Percentiles rank a stretch among this genome's conserved stretches.
These are phyloP conservation scores for Zaprionus ornatus DNA, from an alignment of 1,140 invertebrate genomes.

Conservation along the genomic window DNA sequence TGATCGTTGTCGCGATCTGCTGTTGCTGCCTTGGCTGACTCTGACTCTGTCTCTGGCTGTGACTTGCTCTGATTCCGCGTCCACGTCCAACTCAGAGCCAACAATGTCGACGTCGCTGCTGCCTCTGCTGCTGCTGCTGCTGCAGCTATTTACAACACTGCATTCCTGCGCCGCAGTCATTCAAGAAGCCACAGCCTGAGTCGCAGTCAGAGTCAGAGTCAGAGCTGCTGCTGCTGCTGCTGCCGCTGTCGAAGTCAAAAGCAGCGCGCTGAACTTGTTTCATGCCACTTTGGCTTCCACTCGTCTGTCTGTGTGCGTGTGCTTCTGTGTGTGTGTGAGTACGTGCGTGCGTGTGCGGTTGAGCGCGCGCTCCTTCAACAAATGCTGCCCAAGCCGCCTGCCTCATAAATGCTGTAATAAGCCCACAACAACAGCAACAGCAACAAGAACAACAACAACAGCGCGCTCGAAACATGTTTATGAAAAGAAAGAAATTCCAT, in stretches of 20 bases:
- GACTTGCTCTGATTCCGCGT: conserved; percentile 70
- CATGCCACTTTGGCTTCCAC: conserved; percentile 68
- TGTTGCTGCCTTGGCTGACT: conserved; percentile 39
- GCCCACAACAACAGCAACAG: conserved; percentile 55
- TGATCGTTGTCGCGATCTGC: conserved; percentile 74
- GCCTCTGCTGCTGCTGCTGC: conserved; percentile 36
- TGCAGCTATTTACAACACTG: conserved; percentile 73
- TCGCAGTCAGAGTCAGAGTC: conserved; percentile 6
- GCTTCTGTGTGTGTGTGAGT: conserved; percentile 31
- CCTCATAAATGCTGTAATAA: conserved; percentile 80
- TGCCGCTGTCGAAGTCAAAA: conserved; percentile 34
- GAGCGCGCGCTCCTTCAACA: conserved; percentile 55
- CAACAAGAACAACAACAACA: conserved; percentile 30
- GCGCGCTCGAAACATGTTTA: conserved; percentile 73
- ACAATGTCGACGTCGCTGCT: conserved; percentile 58
- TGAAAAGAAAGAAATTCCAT: conserved; percentile 81
- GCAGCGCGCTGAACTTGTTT: conserved; percentile 69
- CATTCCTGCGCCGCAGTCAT: conserved; percentile 76
- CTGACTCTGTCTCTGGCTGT: conserved; percentile 22
- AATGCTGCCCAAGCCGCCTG: conserved; percentile 44
- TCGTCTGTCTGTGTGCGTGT: neutral
- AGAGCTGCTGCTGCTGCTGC: neutral
- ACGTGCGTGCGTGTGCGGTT: conserved; percentile 48
- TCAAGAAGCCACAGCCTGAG: conserved; percentile 62
- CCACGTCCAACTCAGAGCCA: conserved; percentile 55